These are phyloP conservation scores for Spicauda simplicius DNA, from an alignment of 2,888 invertebrate genomes.

Conservation along the genomic window DNA sequence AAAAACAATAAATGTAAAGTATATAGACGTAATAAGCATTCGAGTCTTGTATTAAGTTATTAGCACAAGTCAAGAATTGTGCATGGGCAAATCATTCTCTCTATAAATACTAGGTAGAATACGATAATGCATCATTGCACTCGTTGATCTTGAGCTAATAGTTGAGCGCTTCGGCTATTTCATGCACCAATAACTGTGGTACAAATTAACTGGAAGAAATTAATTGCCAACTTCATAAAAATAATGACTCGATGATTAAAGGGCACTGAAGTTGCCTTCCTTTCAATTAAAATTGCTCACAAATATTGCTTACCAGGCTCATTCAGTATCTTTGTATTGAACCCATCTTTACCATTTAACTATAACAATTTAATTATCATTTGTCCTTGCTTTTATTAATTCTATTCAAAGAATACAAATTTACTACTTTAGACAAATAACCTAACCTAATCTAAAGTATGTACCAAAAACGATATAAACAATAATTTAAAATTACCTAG, in stretches of 20 bases:
- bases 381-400: no score
- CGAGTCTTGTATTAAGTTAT: no score
- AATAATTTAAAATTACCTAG: no score
- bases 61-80: not conserved
- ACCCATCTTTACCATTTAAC: no score
- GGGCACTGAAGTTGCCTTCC: not conserved
- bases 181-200: slow-evolving; percentile 22
- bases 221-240: slow-evolving; percentile 29
- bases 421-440: no score
- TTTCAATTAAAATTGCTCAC: not conserved
- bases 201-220: slow-evolving; percentile 30
- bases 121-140: slow-evolving; percentile 3
- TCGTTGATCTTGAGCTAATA: slow-evolving; percentile 22
- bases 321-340: no score
- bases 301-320: not conserved
- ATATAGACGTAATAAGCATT: no score
- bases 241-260: slow-evolving; percentile 7
- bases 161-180: slow-evolving; percentile 13
- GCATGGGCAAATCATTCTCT: not conserved
- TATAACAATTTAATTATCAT: no score
- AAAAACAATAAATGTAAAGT: no score
- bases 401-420: no score
- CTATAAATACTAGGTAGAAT: not conserved
- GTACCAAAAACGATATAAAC: no score
- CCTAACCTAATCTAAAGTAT: no score